Evolutionary conservation across 2,113 vertebrate species (phyloP).

Genomic region (Eidolon helvum): DNA sequence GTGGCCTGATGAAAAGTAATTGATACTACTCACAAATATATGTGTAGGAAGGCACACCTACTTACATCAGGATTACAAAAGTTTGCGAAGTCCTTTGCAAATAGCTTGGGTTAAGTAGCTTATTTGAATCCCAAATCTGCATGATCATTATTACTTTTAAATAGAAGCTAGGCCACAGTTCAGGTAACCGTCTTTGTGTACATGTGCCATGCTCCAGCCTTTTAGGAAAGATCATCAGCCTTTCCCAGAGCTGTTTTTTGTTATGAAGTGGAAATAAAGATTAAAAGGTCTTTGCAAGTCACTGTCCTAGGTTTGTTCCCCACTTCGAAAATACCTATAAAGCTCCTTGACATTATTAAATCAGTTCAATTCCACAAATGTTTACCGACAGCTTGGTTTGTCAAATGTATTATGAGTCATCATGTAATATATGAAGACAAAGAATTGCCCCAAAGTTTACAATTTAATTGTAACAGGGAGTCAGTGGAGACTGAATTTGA

Average conservation of each 20-base stretch:
- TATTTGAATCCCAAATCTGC: neutral
- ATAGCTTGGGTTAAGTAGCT: neutral
- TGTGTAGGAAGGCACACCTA: conserved; percentile 16
- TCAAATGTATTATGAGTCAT: neutral
- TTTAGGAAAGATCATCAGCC: neutral
- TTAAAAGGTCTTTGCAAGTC: neutral
- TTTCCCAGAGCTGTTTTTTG: neutral
- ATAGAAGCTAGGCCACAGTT: neutral
- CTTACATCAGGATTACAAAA: neutral
- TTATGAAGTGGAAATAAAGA: neutral
- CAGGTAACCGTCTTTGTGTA: neutral
- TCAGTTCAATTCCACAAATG: neutral
- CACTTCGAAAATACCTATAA: neutral
- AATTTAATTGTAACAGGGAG: neutral
- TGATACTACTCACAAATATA: neutral
- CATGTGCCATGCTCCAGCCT: neutral
- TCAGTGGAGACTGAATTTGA: neutral
- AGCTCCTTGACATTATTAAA: neutral
- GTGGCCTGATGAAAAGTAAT: neutral
- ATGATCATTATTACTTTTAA: neutral
- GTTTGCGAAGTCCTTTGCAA: neutral
- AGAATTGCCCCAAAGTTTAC: neutral
- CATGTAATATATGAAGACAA: neutral
- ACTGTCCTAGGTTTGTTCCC: neutral
- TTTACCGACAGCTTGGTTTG: neutral